Percentiles rank a stretch among this genome's conserved stretches.
phyloP scores from a whole-genome alignment of 1,140 invertebrate species.

The Drosophila repletoides region DNA sequence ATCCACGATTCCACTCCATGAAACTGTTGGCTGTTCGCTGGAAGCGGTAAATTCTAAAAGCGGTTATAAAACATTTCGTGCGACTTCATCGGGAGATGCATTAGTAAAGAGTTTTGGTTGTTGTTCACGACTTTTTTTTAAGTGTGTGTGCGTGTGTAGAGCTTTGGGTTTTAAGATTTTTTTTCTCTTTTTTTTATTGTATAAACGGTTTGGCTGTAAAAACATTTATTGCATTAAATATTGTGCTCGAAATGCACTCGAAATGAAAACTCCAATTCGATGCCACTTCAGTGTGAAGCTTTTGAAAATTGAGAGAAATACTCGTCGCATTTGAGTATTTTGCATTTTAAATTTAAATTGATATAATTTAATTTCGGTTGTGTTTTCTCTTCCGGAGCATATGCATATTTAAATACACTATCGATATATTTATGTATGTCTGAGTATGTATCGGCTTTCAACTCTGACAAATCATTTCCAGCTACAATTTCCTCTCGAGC shows the following conservation, averaged over 20 bases:
- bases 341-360: conserved; percentile 36
- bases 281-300: conserved; percentile 11
- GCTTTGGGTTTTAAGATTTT: conserved; percentile 12
- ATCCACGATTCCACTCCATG: neutral
- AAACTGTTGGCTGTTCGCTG: neutral
- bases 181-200: neutral
- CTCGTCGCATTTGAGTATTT: neutral
- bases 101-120: conserved; percentile 24
- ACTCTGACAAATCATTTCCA: conserved; percentile 68
- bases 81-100: conserved; percentile 17
- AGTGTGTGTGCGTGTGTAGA: conserved; percentile 4
- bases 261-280: conserved; percentile 1
- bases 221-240: conserved; percentile 15
- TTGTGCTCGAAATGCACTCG: conserved; percentile 8
- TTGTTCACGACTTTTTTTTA: conserved; percentile 13
- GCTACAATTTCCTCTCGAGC: conserved; percentile 43
- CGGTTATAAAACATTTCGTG: conserved; percentile 29
- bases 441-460: conserved; percentile 28
- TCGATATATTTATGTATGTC: neutral
- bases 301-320: conserved; percentile 2
- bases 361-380: conserved; percentile 41
- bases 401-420: conserved; percentile 12
- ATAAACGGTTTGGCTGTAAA: neutral
- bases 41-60: conserved; percentile 40
- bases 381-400: conserved; percentile 51